Evolutionary conservation across 1,140 invertebrate species (phyloP).

Genomic region (Lerema accius): DNA sequence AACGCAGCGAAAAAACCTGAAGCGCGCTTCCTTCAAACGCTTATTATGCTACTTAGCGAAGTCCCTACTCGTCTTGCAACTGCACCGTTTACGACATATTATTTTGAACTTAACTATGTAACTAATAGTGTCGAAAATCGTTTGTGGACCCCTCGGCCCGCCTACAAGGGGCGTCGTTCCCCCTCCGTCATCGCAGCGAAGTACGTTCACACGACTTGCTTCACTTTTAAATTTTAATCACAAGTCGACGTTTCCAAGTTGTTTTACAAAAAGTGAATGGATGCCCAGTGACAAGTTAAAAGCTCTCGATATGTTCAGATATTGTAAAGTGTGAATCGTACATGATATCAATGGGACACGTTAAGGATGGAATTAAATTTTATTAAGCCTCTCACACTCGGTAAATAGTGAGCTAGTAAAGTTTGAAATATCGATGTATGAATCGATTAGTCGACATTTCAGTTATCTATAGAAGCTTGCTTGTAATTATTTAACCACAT

Average conservation of each 20-base stretch:
- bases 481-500: too few species aligned
- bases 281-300: constrained; percentile 53
- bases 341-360: constrained; percentile 1
- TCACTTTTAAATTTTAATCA: constrained; percentile 80
- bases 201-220: constrained; percentile 76
- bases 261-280: constrained; percentile 66
- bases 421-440: too few species aligned
- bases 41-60: constrained; percentile 73
- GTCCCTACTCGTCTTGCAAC: constrained; percentile 67
- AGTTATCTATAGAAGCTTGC: too few species aligned
- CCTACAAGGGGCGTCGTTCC: constrained; percentile 74
- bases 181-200: constrained; percentile 60
- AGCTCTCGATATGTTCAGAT: constrained; percentile 22
- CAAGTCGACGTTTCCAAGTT: constrained; percentile 51
- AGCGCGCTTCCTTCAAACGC: constrained; percentile 58
- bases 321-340: background rate
- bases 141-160: constrained; percentile 52
- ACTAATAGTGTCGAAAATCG: constrained; percentile 43
- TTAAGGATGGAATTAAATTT: too few species aligned
- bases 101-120: constrained; percentile 28
- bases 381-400: too few species aligned
- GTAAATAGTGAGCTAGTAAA: too few species aligned
- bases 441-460: too few species aligned
- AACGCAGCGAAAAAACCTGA: constrained; percentile 57
- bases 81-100: constrained; percentile 39